phyloP scores from a whole-genome alignment of 2,797 vertebrate species.

The Dromococcyx pavoninus region DNA sequence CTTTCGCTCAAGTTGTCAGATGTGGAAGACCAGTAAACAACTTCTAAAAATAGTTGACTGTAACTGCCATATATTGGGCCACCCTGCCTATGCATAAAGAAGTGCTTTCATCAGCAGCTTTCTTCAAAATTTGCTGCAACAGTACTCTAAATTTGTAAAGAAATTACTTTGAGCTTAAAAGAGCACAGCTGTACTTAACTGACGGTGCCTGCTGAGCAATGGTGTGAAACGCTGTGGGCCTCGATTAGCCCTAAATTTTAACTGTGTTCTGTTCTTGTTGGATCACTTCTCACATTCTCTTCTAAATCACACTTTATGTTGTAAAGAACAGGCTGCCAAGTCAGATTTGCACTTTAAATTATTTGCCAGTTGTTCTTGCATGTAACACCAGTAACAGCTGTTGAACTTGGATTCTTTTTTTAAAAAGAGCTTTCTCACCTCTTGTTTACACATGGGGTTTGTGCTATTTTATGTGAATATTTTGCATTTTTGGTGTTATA shows the following conservation, averaged over 20 bases:
- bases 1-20: not conserved
- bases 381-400: not conserved
- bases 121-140: not conserved
- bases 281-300: not conserved
- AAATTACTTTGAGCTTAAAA: not conserved
- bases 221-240: not conserved
- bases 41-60: not conserved
- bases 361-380: conserved; percentile 14
- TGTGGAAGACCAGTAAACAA: not conserved
- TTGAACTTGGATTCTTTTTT: not conserved
- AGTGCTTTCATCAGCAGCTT: not conserved
- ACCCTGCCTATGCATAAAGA: not conserved
- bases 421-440: not conserved
- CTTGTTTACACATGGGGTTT: not conserved
- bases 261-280: not conserved
- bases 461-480: not conserved
- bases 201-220: not conserved
- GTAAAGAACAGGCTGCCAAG: not conserved
- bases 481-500: not conserved
- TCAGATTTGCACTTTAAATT: not conserved
- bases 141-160: not conserved
- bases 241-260: not conserved
- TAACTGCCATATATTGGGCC: not conserved
- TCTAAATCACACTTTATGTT: not conserved
- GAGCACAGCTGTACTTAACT: not conserved